Percentiles rank a stretch among this genome's conserved stretches.
Conservation (phyloP, 2,888 invertebrate genomes). For the Tortricodes alternella region DNA sequence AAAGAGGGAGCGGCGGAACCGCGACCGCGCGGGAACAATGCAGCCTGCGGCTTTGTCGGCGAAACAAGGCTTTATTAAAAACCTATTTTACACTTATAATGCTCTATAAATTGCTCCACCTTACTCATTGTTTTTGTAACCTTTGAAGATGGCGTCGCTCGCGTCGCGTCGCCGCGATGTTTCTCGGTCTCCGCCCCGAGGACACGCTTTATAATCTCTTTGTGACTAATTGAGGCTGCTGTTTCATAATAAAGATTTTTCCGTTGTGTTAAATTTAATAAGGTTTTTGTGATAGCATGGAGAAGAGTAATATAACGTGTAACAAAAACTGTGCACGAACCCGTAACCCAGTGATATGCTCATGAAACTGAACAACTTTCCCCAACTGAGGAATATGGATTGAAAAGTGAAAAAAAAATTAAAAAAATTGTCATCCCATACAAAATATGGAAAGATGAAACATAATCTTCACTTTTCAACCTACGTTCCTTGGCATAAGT, state of each 20-base stretch:
- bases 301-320: background rate
- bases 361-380: no score
- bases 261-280: background rate
- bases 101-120: slow-evolving; percentile 50
- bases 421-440: no score
- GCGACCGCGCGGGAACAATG: slow-evolving; percentile 52
- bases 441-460: no score
- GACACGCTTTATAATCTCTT: slow-evolving; percentile 12
- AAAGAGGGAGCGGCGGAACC: slow-evolving; percentile 40
- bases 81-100: slow-evolving; percentile 56
- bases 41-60: slow-evolving; percentile 48
- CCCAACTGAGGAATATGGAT: no score
- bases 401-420: no score
- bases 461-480: no score
- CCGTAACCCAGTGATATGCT: no score
- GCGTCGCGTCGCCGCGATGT: slow-evolving; percentile 13
- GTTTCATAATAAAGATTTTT: slow-evolving; percentile 10
- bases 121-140: slow-evolving; percentile 32
- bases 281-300: background rate
- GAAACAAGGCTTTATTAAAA: slow-evolving; percentile 62
- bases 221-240: slow-evolving; percentile 9
- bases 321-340: no score
- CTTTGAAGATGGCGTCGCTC: slow-evolving; percentile 22
- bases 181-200: slow-evolving; percentile 7
- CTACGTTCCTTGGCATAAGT: no score